Evolutionary conservation across 1,140 invertebrate genomes (phyloP), one percentile per base, ranked within the genome.

Genomic region (Scylla paramamosain): DNA sequence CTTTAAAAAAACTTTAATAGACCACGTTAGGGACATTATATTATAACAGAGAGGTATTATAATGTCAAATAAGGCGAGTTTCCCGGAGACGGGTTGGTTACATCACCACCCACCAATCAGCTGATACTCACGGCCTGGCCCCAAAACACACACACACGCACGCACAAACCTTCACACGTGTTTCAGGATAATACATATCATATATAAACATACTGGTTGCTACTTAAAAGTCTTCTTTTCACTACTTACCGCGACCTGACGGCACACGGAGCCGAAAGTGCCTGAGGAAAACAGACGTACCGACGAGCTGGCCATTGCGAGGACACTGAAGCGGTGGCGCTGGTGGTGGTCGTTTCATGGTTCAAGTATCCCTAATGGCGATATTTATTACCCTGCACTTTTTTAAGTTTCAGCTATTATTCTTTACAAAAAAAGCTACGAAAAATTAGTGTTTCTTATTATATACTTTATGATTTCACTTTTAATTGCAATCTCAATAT

Each of bases 261-360:
- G 94, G 32, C 89, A 95, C 31, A 95, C 46, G 91, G 91, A 52
- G 32, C 94, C 90, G n/a, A 95, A 95, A 59, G 67, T 31, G 45
- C 89, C 94, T 4, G 94, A 46, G 32, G 67, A 67, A 31, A 95
- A 7, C 10, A 59, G 29, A 0, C n/a, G 31, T 2, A 48, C 86
- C 0, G 45, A 48, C n/a, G 14, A 89, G 32, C 28, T 67, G 12
- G 90, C 90, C 89, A 59, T 92, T 12, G 46, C 93, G 93, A 59
- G 12, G 10, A 59, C 3, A 59, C 52, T 59, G 52, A n/a, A n/a
- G 2, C 20, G 25, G 67, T 0, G 67, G 20, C 67, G 20, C 67
- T 7, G 67, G 20, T n/a, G 67, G 1, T 77, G 20, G 20, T 2
- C 25, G 10, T 59, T 4, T 20, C 67, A 39, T 1, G 39, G 39